Evolutionary conservation across 2,113 vertebrate species (phyloP).

Genomic region (Oryzias melastigma): DNA sequence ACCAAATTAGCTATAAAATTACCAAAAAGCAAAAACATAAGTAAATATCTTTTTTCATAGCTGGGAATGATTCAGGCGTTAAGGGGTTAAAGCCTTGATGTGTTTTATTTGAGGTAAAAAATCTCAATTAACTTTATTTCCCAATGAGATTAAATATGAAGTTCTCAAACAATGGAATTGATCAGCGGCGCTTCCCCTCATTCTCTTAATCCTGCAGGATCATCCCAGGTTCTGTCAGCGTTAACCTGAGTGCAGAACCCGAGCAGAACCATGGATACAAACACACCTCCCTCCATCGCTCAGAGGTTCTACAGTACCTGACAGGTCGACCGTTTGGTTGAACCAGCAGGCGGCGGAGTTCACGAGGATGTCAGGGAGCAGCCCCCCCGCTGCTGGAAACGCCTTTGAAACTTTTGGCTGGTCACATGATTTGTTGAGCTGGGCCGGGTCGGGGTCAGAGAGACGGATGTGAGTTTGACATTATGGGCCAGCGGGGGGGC

Average conservation of each 20-base stretch:
- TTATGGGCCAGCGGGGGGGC: slow-evolving; percentile 37
- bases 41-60: too few species aligned
- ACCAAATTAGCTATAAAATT: too few species aligned
- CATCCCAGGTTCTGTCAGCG: slow-evolving; percentile 19
- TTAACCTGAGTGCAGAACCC: slow-evolving; percentile 24
- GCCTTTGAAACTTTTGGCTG: slow-evolving; percentile 39
- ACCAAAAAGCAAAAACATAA: too few species aligned
- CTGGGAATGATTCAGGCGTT: too few species aligned
- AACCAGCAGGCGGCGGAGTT: too few species aligned
- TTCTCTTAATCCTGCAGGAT: slow-evolving; percentile 12
- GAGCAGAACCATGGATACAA: too few species aligned
- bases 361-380: slow-evolving; percentile 4
- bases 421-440: slow-evolving; percentile 56
- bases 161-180: neutral
- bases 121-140: neutral
- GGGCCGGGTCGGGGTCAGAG: slow-evolving; percentile 52
- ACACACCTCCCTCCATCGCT: too few species aligned
- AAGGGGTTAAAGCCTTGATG: too few species aligned
- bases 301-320: too few species aligned
- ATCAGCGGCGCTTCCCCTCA: neutral
- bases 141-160: neutral
- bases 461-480: slow-evolving; percentile 50
- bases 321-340: neutral
- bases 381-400: neutral
- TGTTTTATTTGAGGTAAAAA: too few species aligned